Percentiles rank a stretch among this genome's conserved stretches.
phyloP scores from a whole-genome alignment of 2,888 invertebrate species.

The Ypsolopha sequella region DNA sequence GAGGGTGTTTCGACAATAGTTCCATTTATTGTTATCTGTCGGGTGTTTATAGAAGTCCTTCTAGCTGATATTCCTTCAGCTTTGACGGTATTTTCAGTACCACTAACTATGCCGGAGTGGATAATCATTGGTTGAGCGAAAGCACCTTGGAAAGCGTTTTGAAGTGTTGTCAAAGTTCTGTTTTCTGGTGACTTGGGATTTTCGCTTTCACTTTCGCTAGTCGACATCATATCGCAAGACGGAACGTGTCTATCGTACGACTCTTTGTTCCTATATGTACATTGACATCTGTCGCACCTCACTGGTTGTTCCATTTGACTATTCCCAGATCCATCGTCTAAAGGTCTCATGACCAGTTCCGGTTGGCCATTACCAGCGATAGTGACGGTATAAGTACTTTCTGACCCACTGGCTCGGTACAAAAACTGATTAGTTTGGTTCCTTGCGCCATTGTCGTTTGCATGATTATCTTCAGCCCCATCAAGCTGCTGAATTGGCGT shows the following conservation, averaged over 20 bases:
- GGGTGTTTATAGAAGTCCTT: constrained; percentile 62
- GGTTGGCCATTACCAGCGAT: constrained; percentile 65
- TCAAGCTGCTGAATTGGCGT: constrained; percentile 75
- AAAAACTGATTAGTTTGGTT: constrained; percentile 53
- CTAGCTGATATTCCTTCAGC: constrained; percentile 62
- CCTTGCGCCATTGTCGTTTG: constrained; percentile 39
- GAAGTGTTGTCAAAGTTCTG: constrained; percentile 58
- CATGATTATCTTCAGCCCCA: constrained; percentile 75
- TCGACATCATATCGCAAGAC: constrained; percentile 82
- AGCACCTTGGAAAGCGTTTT: constrained; percentile 62
- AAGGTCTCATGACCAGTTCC: constrained; percentile 55
- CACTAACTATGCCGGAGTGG: constrained; percentile 58
- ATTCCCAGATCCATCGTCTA: constrained; percentile 44
- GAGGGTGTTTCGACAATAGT: constrained; percentile 67
- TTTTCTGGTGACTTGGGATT: constrained; percentile 70
- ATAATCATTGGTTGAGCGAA: constrained; percentile 66
- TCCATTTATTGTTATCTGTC: constrained; percentile 66
- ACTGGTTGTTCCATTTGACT: constrained; percentile 78
- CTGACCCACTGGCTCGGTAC: constrained; percentile 59
- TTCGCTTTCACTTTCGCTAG: constrained; percentile 87
- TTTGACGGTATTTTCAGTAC: constrained; percentile 54
- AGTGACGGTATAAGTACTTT: constrained; percentile 60
- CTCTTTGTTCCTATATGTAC: constrained; percentile 85
- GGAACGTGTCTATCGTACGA: constrained; percentile 85
- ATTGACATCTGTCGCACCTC: constrained; percentile 88